Evolutionary conservation across 2,888 invertebrate species (phyloP), one percentile per base, ranked within the genome.

Genomic region (Xylocampa areola): DNA sequence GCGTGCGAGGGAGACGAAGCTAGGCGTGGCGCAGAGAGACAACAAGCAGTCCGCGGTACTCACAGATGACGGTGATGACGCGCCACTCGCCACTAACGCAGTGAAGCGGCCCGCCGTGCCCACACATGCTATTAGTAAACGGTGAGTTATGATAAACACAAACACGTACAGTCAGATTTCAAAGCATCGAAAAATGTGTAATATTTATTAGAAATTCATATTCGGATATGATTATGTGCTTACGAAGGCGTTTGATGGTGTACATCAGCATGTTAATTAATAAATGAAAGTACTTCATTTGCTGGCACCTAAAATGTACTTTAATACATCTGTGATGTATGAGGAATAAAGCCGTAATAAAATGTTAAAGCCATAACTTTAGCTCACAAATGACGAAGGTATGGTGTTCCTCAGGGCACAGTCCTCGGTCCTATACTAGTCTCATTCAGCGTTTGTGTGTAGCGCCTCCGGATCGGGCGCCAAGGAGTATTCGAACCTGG

Each of bases 401-500:
- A n/a, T n/a, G 21, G 21, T 4, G 21, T 21, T 21, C 25, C 8
- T 2, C 25, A 25, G 10, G 25, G 25, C 25, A 8, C 8, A 8
- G 10, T 25, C 8, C 8, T 25, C 2, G 25, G 25, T 7, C 25
- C 25, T 8, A 6, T 21, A 4, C 21, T 7, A 5, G 7, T n/a
- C 10, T 14, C 3, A n/a, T 5, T 2, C 7, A 16, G 6, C 4
- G 14, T 32, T 16, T 35, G 17, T 39, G 39, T 17, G 13, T 63
- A 76, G 74, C 0, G 25, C 45, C 23, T 25, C 16, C 6, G 29
- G 25, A 1, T 13, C 39, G 41, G 36, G 10, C 54, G 16, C 14
- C n/a, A 47, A 49, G 21, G 85, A 82, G 81, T 92, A 90, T 76
- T 82, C 87, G 0, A 55, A 57, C 43, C 65, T 86, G 50, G 94